Conservation (phyloP, 1,140 invertebrate genomes). For the Triops cancriformis region DNA sequence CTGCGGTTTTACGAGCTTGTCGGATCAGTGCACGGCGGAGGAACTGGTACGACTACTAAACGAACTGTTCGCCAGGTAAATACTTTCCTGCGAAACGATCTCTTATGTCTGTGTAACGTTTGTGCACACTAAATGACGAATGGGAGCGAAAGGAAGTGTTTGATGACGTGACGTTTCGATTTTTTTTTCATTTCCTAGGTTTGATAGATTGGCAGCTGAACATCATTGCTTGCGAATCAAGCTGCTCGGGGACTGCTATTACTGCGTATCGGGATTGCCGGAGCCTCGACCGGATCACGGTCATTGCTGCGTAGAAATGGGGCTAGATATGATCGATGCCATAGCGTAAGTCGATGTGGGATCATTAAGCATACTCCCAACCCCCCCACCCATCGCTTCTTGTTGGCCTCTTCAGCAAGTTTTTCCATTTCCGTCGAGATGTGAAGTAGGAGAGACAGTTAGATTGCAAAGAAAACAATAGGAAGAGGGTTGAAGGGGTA, state of each 20-base stretch:
- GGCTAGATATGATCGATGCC: constrained; percentile 91
- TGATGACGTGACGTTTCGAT: neutral
- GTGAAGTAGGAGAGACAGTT: neutral
- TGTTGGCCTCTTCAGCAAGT: too few species aligned
- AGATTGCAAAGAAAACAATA: neutral
- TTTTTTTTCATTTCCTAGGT: constrained; percentile 48
- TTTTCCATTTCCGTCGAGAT: neutral
- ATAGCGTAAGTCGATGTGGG: constrained; percentile 66
- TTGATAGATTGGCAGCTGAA: constrained; percentile 81
- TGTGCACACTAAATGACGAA: neutral
- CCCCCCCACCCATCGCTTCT: too few species aligned
- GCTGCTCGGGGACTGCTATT: constrained; percentile 88
- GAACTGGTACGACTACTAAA: constrained; percentile 88
- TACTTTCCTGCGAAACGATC: too few species aligned
- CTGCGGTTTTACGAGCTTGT: constrained; percentile 90
- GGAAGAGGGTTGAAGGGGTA: neutral
- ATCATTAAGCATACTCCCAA: neutral
- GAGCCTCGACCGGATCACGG: constrained; percentile 83
- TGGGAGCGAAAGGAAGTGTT: neutral
- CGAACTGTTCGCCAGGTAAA: constrained; percentile 84
- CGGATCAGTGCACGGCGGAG: constrained; percentile 90
- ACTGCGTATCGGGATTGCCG: constrained; percentile 83
- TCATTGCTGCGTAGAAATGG: constrained; percentile 91
- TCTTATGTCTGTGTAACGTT: neutral
- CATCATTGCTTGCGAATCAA: constrained; percentile 89